Percentiles rank a stretch among this genome's conserved stretches.
Conservation (phyloP, 2,888 invertebrate genomes). For the Ornithoptera alexandrae region DNA sequence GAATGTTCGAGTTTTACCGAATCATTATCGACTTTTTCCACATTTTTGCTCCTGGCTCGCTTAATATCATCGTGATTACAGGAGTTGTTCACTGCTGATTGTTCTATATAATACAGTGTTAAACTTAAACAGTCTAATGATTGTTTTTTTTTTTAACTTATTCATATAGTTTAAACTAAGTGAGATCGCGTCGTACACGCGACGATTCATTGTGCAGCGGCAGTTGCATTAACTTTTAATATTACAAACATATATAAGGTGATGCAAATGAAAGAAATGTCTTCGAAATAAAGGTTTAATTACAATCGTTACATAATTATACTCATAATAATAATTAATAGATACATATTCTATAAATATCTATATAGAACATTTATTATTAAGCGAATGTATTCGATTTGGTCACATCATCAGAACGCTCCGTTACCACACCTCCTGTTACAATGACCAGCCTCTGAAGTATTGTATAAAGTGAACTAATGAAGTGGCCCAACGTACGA, state of each 20-base stretch:
- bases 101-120: too few relatives aligned
- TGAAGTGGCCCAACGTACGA: conserved; percentile 30
- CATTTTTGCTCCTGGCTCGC: conserved; percentile 54
- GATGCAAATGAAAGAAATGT: conserved; percentile 51
- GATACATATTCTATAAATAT: conserved; percentile 78
- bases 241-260: background rate
- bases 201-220: too few relatives aligned
- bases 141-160: too few relatives aligned
- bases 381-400: conserved; percentile 79
- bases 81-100: too few relatives aligned
- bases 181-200: too few relatives aligned
- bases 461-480: conserved; percentile 11
- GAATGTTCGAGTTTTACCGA: conserved; percentile 62
- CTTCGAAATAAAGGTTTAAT: conserved; percentile 79
- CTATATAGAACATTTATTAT: conserved; percentile 78
- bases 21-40: conserved; percentile 69
- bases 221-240: too few relatives aligned
- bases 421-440: conserved; percentile 34
- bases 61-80: conserved; percentile 44
- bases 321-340: conserved; percentile 75
- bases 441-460: conserved; percentile 28
- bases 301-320: conserved; percentile 79
- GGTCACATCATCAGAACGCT: conserved; percentile 61
- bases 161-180: too few relatives aligned
- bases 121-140: too few relatives aligned